phyloP scores from a whole-genome alignment of 2,797 vertebrate species.

The Chloroceryle inda region DNA sequence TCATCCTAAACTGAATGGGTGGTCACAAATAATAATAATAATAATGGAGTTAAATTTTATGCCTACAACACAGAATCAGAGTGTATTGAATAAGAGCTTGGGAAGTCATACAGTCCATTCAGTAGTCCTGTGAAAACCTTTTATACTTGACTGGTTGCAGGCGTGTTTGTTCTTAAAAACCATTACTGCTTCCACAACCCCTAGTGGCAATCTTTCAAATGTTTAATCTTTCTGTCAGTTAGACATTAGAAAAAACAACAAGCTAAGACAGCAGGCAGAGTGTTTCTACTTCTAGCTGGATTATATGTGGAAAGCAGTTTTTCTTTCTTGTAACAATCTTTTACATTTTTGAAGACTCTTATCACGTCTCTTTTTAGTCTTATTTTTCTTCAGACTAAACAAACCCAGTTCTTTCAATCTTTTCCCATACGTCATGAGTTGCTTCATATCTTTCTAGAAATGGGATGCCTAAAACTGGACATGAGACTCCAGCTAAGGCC shows the following conservation, averaged over 20 bases:
- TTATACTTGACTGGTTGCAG: not conserved
- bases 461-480: not conserved
- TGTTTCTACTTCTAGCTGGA: constrained; percentile 21
- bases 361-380: constrained; percentile 44
- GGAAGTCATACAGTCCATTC: not conserved
- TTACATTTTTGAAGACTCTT: constrained; percentile 61
- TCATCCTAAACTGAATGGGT: not conserved
- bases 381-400: constrained; percentile 67
- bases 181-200: not conserved
- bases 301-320: constrained; percentile 27
- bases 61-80: not conserved
- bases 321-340: constrained; percentile 40
- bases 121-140: not conserved
- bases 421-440: constrained; percentile 10
- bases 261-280: no score
- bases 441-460: constrained; percentile 41
- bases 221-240: constrained; percentile 3
- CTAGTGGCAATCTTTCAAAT: constrained; percentile 3
- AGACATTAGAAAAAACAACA: not conserved
- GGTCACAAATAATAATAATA: not conserved
- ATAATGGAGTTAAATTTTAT: not conserved
- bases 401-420: constrained; percentile 65
- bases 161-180: constrained; percentile 21
- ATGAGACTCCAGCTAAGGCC: not conserved
- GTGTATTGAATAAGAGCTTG: not conserved